Evolutionary conservation across 2,797 vertebrate species (phyloP).

Genomic region (Sibirionetta formosa): DNA sequence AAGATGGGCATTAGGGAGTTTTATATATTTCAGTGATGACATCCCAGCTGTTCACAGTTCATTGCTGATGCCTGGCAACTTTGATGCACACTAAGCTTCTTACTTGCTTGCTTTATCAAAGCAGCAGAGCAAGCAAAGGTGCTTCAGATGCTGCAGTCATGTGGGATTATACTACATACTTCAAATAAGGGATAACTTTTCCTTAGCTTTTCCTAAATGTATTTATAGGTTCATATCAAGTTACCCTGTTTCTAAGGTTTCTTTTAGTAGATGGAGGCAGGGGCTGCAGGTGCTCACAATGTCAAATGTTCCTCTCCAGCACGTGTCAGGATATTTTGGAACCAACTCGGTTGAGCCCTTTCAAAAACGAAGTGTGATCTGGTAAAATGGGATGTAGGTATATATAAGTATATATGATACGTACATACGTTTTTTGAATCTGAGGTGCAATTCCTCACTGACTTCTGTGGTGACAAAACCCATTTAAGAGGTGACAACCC

Average conservation of each 20-base stretch:
- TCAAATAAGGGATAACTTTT: not conserved
- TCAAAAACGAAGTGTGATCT: not conserved
- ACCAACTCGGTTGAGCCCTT: not conserved
- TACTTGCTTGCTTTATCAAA: not conserved
- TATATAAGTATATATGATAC: not conserved
- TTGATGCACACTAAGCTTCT: not conserved
- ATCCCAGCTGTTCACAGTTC: not conserved
- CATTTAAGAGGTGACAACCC: slow-evolving; percentile 13
- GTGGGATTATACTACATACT: not conserved
- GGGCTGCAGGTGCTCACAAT: not conserved
- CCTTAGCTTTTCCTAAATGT: not conserved
- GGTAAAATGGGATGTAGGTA: not conserved
- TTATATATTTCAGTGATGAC: not conserved
- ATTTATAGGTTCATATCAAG: not conserved
- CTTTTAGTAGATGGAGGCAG: not conserved
- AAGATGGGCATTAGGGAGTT: not conserved
- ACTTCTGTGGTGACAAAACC: not conserved
- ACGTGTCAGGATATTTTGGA: not conserved
- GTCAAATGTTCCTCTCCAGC: not conserved
- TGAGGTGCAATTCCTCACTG: slow-evolving; percentile 23
- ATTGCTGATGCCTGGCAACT: not conserved
- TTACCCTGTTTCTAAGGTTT: not conserved
- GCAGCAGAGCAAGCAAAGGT: not conserved
- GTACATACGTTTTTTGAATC: not conserved
- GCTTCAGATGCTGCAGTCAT: not conserved